A percentile compares a stretch with the other conserved stretches of the same genome.
These are phyloP conservation scores for Ephialtes manifestator DNA, from an alignment of 2,888 invertebrate species.

Conservation along the genomic window DNA sequence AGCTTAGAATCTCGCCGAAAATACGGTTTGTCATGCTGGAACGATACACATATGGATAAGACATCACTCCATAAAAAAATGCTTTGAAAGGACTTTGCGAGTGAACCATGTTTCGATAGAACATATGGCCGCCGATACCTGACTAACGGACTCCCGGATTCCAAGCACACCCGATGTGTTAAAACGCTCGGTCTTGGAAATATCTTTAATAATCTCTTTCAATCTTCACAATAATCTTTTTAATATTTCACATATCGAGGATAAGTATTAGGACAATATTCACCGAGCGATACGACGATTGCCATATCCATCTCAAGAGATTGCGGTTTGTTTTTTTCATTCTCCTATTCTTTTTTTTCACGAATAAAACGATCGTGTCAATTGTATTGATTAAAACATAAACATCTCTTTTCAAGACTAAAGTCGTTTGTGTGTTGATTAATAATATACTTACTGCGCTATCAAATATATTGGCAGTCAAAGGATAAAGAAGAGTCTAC, in stretches of 20 bases:
- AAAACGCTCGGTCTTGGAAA: slow-evolving; percentile 11
- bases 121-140: slow-evolving; percentile 53
- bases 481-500: no score
- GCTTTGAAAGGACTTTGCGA: slow-evolving; percentile 38
- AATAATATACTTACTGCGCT: no score
- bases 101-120: slow-evolving; percentile 39
- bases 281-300: slow-evolving; percentile 1
- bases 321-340: no score
- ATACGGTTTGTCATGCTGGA: slow-evolving; percentile 48
- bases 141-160: slow-evolving; percentile 82
- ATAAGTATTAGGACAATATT: slow-evolving; percentile 27
- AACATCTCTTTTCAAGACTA: no score
- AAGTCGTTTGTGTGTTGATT: no score
- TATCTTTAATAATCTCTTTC: no score
- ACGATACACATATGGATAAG: slow-evolving; percentile 60
- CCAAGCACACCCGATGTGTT: slow-evolving; percentile 11
- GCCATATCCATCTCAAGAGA: no score
- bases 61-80: slow-evolving; percentile 64
- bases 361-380: no score
- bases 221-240: no score
- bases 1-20: slow-evolving; percentile 50
- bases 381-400: no score
- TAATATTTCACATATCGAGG: slow-evolving; percentile 20
- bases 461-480: no score
- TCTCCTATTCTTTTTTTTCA: no score